Evolutionary conservation across 2,113 vertebrate genomes (phyloP).

Genomic region (Anhinga anhinga): DNA sequence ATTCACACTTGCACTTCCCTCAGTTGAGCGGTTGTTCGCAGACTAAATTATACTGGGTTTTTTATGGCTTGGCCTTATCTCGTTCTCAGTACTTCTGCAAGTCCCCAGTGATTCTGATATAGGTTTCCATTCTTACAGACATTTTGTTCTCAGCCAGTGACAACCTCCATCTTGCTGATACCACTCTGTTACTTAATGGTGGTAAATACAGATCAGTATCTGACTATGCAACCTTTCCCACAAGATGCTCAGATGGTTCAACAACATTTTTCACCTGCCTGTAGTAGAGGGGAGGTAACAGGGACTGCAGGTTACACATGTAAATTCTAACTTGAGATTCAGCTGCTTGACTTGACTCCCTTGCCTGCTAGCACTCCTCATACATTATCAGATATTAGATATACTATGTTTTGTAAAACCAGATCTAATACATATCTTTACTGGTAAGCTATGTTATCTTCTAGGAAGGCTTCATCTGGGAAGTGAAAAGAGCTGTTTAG

Average conservation of each 20-base stretch:
- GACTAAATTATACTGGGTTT: background rate
- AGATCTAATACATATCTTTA: background rate
- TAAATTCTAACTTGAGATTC: background rate
- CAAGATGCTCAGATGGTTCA: background rate
- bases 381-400: background rate
- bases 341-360: background rate
- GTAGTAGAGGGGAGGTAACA: background rate
- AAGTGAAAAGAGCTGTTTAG: background rate
- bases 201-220: background rate
- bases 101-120: background rate
- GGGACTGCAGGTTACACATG: background rate
- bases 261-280: background rate
- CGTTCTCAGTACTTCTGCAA: background rate
- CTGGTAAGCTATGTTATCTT: background rate
- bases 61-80: background rate
- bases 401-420: background rate
- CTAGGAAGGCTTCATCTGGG: background rate
- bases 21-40: background rate
- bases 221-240: background rate
- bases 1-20: background rate
- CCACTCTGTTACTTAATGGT: background rate
- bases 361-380: background rate
- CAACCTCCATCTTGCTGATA: background rate
- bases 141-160: background rate
- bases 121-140: background rate